phyloP scores from a whole-genome alignment of 2,113 vertebrate species.

The Narcine bancroftii region DNA sequence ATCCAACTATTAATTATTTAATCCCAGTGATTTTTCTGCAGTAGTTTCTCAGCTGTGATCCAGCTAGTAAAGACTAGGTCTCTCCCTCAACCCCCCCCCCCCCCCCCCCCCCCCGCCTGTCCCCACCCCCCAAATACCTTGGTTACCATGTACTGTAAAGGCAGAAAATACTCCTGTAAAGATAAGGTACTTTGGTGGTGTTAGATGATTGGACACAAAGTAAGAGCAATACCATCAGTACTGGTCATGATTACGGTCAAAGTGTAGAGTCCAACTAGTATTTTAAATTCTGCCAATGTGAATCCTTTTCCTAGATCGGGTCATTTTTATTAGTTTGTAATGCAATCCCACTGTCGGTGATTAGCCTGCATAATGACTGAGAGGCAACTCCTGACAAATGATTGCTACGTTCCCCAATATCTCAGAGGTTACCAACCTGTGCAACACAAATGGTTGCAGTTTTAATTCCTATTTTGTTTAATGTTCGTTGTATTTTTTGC shows the following conservation, averaged over 20 bases:
- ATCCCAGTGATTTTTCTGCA: background rate
- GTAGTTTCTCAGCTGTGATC: background rate
- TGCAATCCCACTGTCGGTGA: background rate
- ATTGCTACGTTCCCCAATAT: background rate
- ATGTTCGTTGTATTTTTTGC: background rate
- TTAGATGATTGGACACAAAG: background rate
- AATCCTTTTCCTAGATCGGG: background rate
- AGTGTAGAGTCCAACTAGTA: background rate
- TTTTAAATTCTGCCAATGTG: background rate
- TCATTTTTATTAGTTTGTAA: background rate
- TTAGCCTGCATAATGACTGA: background rate
- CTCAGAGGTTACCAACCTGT: background rate
- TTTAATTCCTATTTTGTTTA: background rate
- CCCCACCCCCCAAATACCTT: too few species aligned
- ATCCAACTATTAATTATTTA: conserved; percentile 24
- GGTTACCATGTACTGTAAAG: background rate
- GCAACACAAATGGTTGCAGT: background rate
- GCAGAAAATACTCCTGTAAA: background rate
- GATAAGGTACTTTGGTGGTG: background rate
- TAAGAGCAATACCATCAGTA: background rate
- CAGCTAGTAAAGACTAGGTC: background rate
- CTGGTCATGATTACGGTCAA: background rate
- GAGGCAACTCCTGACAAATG: too few species aligned
- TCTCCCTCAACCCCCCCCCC: too few species aligned
- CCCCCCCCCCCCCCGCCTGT: too few species aligned